These are phyloP conservation scores for Pelecanoides urinatrix DNA, from an alignment of 2,113 vertebrate species.

Conservation along the genomic window DNA sequence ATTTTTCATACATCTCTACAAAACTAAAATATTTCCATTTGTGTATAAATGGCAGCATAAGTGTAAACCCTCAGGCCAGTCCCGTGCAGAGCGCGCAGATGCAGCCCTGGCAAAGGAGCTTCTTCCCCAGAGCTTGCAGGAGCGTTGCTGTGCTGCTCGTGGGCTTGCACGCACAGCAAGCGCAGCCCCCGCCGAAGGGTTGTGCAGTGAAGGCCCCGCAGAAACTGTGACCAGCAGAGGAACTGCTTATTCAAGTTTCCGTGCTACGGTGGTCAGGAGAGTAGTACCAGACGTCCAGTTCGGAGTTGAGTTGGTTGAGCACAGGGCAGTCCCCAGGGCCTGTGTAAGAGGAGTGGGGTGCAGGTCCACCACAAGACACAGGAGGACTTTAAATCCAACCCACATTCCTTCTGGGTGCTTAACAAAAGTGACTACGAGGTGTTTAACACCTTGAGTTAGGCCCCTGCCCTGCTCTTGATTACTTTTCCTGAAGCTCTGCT, in stretches of 20 bases:
- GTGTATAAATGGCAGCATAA: not conserved
- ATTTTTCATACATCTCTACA: not conserved
- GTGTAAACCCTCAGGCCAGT: not conserved
- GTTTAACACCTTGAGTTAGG: not conserved
- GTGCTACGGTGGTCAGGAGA: not conserved
- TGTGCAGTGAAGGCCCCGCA: too few species aligned
- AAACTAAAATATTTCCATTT: not conserved
- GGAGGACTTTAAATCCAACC: not conserved
- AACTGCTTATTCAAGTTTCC: not conserved
- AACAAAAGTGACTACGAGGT: not conserved
- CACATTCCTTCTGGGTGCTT: not conserved
- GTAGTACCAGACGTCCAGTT: not conserved
- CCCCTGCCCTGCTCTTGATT: not conserved
- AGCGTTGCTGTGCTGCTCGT: not conserved
- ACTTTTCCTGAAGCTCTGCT: not conserved
- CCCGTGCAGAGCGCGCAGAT: not conserved
- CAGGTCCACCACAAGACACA: not conserved
- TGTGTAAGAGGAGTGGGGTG: not conserved
- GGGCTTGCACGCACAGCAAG: too few species aligned
- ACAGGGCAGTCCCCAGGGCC: not conserved
- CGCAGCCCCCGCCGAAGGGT: rapidly evolving
- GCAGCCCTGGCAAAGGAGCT: not conserved
- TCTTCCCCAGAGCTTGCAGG: not conserved
- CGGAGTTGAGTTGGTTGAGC: not conserved
- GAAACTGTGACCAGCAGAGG: not conserved